Percentiles rank a stretch among this genome's conserved stretches.
These are phyloP conservation scores for Martes flavigula DNA, from an alignment of 2,797 vertebrate species.

Conservation along the genomic window DNA sequence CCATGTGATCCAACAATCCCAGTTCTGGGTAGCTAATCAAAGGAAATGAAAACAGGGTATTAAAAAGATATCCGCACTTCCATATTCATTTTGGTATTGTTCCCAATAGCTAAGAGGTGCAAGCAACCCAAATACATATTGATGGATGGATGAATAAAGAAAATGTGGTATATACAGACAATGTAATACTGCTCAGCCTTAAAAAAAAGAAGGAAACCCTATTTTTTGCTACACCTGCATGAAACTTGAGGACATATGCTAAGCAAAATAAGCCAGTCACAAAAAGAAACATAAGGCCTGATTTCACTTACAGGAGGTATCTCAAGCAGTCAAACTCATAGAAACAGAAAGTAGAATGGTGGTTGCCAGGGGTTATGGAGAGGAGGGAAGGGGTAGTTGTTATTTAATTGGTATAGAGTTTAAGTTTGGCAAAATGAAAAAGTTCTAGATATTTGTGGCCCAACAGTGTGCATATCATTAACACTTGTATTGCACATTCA, in stretches of 20 bases:
- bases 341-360: background rate
- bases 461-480: background rate
- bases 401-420: background rate
- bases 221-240: background rate
- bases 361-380: background rate
- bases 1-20: background rate
- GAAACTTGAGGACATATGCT: background rate
- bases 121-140: background rate
- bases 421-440: background rate
- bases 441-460: background rate
- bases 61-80: background rate
- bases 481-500: background rate
- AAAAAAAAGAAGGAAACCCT: background rate
- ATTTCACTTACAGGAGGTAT: background rate
- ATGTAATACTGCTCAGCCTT: background rate
- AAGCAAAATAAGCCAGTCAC: background rate
- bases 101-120: background rate
- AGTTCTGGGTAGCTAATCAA: background rate
- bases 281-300: background rate
- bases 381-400: rapidly evolving
- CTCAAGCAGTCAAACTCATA: background rate
- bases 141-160: background rate
- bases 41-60: background rate
- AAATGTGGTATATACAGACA: background rate
- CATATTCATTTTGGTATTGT: background rate